Percentiles rank a stretch among this genome's conserved stretches.
Conservation (phyloP, 2,797 vertebrate species). For the Rhadinocentrus ornatus region DNA sequence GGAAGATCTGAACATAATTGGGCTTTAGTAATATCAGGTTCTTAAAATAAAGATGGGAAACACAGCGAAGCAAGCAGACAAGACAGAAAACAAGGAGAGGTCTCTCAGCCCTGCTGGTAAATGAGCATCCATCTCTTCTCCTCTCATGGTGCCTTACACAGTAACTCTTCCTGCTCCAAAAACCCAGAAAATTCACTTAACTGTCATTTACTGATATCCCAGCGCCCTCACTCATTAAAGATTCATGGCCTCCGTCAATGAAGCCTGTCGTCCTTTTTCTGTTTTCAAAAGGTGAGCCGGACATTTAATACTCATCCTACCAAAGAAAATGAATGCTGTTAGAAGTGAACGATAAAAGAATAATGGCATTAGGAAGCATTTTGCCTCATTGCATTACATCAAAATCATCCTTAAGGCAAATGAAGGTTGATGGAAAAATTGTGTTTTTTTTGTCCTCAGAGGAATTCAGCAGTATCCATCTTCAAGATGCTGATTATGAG, state of each 20-base stretch:
- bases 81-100: slow-evolving; percentile 53
- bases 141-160: slow-evolving; percentile 40
- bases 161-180: slow-evolving; percentile 72
- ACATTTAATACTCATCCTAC: slow-evolving; percentile 46
- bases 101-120: slow-evolving; percentile 63
- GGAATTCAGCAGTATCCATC: slow-evolving; percentile 13
- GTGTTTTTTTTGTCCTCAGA: slow-evolving; percentile 9
- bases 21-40: slow-evolving; percentile 59
- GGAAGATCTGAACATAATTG: slow-evolving; percentile 61
- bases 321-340: slow-evolving; percentile 31
- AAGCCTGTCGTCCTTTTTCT: slow-evolving; percentile 21
- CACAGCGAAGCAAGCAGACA: slow-evolving; percentile 47
- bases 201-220: slow-evolving; percentile 71
- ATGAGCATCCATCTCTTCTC: slow-evolving; percentile 54
- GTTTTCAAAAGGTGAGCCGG: slow-evolving; percentile 46
- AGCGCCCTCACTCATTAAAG: slow-evolving; percentile 68
- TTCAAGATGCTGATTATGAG: background rate
- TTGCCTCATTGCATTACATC: slow-evolving; percentile 28
- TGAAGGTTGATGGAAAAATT: slow-evolving; percentile 1
- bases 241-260: slow-evolving; percentile 53
- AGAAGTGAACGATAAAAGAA: slow-evolving; percentile 40
- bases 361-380: slow-evolving; percentile 15
- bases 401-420: slow-evolving; percentile 21
- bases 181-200: slow-evolving; percentile 74
- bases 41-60: slow-evolving; percentile 72